phyloP scores from a whole-genome alignment of 2,888 invertebrate genomes.

The Gortyna flavago region DNA sequence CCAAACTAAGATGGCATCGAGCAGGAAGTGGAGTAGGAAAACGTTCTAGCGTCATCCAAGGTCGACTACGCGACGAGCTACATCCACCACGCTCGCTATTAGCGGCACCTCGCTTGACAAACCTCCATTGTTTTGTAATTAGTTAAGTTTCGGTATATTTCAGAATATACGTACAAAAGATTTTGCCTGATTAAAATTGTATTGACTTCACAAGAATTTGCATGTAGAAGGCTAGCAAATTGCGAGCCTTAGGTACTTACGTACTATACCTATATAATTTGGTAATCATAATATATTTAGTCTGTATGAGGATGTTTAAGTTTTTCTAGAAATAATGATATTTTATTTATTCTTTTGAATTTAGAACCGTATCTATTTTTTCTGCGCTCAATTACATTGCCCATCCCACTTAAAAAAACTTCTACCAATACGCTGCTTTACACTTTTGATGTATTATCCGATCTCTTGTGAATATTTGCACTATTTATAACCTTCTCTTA shows the following conservation, averaged over 20 bases:
- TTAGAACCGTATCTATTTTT: conserved; percentile 55
- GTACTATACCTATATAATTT: neutral
- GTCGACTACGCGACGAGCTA: conserved; percentile 80
- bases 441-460: conserved; percentile 66
- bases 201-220: conserved; percentile 41
- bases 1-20: conserved; percentile 84
- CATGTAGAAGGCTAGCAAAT: conserved; percentile 24
- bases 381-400: conserved; percentile 83
- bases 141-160: conserved; percentile 77
- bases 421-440: conserved; percentile 76
- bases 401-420: conserved; percentile 81
- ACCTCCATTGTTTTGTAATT: conserved; percentile 81
- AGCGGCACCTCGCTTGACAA: conserved; percentile 75
- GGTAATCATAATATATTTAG: neutral
- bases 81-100: conserved; percentile 78
- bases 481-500: conserved; percentile 79
- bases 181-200: conserved; percentile 44
- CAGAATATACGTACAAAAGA: conserved; percentile 60
- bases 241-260: neutral
- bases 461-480: conserved; percentile 76
- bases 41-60: conserved; percentile 87
- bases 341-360: conserved; percentile 21
- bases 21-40: conserved; percentile 89
- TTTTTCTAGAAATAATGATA: conserved; percentile 8
- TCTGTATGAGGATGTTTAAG: neutral